Base-by-base conservation (phyloP, 2,888 invertebrate genomes). In the Isoperla grammatica region DNA sequence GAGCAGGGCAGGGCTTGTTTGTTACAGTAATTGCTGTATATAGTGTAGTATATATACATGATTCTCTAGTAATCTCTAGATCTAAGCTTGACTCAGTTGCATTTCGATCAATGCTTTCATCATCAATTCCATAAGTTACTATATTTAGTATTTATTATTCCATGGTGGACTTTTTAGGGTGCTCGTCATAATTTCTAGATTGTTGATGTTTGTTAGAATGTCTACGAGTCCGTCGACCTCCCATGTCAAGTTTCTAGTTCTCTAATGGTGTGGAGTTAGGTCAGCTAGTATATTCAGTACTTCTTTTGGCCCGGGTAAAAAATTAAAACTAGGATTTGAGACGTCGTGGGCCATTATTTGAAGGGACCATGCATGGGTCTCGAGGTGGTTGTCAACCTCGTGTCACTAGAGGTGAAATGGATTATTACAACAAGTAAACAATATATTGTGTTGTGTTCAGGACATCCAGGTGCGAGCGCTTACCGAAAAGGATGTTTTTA, bases 401-500 rank as follows among this genome's bases (percentile, higher is more conserved):
- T 20, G 48, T 20, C 12, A 37, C 17, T 8, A 15, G 17, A 53
- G 37, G 39, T 37, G 39, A 53, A 39, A 19, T 53, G 29, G 29
- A 6, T 29, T 58, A 58, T 40, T 40, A 40, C 4, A 40, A 3
- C 5, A 40, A 40, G 15, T 3, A 40, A 40, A 13, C 4, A 40
- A 40, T 40, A 40, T 40, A 40, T 40, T 42, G 23, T 42, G 39
- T 42, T 58, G 49, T 59, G 59, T 59, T 59, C 54, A 45, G 53
- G 23, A 35, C 46, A 45, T 48, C 20, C 46, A 19, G 11, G 20
- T 40, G 54, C 42, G 8, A 29, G 19, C 12, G 46, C n/a, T 46
- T 4, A 46, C 12, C 22, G 46, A 17, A 46, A 53, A 53, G 53
- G 53, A 53, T 53, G 53, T 53, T 53, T 53, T 53, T 53, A 53